phyloP scores from a whole-genome alignment of 2,888 invertebrate genomes.

The Aphidius colemani region DNA sequence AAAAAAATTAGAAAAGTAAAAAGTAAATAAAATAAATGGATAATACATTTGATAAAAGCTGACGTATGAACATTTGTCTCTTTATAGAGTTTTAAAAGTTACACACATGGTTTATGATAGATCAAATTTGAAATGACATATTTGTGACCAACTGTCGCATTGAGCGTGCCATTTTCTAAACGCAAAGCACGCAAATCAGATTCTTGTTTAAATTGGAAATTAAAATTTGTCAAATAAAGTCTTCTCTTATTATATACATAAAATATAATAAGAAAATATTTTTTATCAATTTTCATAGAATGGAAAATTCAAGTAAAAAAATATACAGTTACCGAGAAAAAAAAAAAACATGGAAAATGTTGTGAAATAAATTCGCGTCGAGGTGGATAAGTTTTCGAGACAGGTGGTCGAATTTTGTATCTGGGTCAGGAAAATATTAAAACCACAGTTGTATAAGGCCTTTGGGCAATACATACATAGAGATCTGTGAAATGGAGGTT shows the following conservation, averaged over 20 bases:
- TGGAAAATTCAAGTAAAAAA: no score
- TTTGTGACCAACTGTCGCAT: conserved; percentile 4
- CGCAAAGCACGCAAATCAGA: neutral
- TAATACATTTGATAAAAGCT: neutral
- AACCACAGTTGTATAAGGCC: neutral
- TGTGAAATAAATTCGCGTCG: neutral
- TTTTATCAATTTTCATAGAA: neutral
- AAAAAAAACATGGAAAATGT: no score
- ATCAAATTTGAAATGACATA: conserved; percentile 8
- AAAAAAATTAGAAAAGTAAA: no score
- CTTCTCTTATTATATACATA: no score
- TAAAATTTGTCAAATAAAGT: no score
- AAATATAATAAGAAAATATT: no score
- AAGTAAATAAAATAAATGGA: neutral
- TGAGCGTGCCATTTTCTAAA: no score
- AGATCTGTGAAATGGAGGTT: no score
- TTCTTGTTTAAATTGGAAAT: neutral
- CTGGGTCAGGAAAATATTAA: conserved; percentile 14
- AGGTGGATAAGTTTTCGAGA: neutral
- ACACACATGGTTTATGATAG: neutral
- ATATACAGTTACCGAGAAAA: no score
- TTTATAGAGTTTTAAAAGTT: neutral
- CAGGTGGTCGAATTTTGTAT: neutral
- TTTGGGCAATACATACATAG: neutral
- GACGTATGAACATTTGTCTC: no score